Conservation (phyloP, 2,797 vertebrate genomes). For the Monodelphis domestica region DNA sequence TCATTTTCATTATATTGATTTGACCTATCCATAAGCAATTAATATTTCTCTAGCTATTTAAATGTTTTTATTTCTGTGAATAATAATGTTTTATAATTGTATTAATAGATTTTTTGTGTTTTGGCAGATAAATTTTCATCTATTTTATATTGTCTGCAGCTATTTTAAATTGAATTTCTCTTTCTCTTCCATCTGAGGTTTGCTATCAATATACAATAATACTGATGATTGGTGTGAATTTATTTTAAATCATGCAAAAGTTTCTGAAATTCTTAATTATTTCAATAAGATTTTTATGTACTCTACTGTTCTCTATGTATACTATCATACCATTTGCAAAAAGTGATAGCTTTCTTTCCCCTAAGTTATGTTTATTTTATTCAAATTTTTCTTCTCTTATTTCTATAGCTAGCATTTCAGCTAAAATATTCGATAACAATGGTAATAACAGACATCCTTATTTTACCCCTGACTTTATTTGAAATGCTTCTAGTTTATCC, state of each 20-base stretch:
- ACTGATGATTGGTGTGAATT: background rate
- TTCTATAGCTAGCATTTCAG: background rate
- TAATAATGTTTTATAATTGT: no score
- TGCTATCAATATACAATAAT: background rate
- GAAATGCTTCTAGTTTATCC: background rate
- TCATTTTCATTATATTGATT: no score
- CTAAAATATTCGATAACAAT: background rate
- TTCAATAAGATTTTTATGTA: background rate
- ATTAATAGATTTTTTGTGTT: no score
- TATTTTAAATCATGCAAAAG: background rate
- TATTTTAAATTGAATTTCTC: no score
- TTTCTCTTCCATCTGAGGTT: background rate
- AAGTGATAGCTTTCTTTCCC: background rate
- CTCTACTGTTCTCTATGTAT: background rate
- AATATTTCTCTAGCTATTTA: no score
- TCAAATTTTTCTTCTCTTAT: background rate
- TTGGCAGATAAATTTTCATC: no score
- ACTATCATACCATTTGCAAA: background rate
- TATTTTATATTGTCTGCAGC: no score
- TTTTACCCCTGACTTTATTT: background rate
- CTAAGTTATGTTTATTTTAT: background rate
- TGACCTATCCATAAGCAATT: no score
- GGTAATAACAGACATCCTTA: background rate
- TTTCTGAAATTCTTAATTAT: background rate
- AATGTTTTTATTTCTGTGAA: no score